phyloP scores from a whole-genome alignment of 2,797 vertebrate species.

The Yasuhikotakia modesta region DNA sequence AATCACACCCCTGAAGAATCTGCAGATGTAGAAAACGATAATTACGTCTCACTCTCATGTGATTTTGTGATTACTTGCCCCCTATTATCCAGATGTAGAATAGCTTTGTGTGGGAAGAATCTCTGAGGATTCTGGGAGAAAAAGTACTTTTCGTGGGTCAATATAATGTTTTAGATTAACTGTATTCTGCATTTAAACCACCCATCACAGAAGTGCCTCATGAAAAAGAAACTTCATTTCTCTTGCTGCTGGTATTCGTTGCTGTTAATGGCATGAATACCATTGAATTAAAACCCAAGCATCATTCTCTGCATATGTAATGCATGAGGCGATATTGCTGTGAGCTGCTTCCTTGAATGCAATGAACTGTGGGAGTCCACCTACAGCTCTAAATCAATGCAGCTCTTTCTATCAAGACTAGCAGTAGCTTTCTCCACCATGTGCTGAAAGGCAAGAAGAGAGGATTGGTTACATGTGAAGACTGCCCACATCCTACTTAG shows the following conservation, averaged over 20 bases:
- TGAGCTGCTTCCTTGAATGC: conserved; percentile 59
- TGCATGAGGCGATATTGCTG: conserved; percentile 45
- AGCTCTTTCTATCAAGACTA: conserved; percentile 60
- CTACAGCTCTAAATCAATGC: conserved; percentile 56
- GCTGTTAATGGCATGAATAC: conserved; percentile 66
- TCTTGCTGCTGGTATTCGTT: conserved; percentile 67
- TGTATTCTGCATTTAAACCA: conserved; percentile 74
- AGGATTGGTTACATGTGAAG: conserved; percentile 45
- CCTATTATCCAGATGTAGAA: conserved; percentile 79
- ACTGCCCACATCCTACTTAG: conserved; percentile 60
- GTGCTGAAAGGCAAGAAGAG: conserved; percentile 55
- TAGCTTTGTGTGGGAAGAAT: conserved; percentile 74
- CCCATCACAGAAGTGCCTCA: conserved; percentile 63
- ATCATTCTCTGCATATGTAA: conserved; percentile 64
- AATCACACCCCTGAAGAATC: conserved; percentile 83
- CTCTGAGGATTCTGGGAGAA: conserved; percentile 77
- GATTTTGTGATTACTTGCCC: conserved; percentile 83
- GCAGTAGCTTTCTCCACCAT: conserved; percentile 46
- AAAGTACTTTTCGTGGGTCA: conserved; percentile 83
- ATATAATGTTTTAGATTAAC: conserved; percentile 79
- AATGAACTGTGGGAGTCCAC: conserved; percentile 48
- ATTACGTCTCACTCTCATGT: conserved; percentile 84
- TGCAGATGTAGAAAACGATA: conserved; percentile 82
- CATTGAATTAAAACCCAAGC: conserved; percentile 65
- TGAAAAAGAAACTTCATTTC: conserved; percentile 61